Evolutionary conservation across 2,797 vertebrate genomes (phyloP).

Genomic region (Nyctalus aviator): DNA sequence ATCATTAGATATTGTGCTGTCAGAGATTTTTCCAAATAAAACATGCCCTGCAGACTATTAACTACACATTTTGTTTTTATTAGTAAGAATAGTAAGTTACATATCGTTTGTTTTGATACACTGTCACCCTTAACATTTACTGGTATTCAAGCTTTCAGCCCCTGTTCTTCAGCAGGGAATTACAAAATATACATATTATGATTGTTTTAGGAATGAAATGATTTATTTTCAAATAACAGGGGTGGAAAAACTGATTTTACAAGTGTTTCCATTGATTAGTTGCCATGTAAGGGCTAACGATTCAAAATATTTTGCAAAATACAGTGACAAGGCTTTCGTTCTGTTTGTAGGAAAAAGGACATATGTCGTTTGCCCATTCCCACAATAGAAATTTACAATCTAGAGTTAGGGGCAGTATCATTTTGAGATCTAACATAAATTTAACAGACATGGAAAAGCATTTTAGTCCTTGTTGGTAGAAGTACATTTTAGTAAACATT

Average conservation of each 20-base stretch:
- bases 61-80: conserved; percentile 34
- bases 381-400: not conserved
- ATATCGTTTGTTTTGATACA: not conserved
- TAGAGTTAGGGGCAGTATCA: not conserved
- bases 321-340: not conserved
- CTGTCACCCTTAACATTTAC: not conserved
- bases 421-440: not conserved
- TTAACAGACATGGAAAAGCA: not conserved
- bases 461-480: not conserved
- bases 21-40: conserved; percentile 15
- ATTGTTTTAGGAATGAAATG: not conserved
- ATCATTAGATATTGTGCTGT: conserved; percentile 1
- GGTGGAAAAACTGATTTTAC: conserved; percentile 57
- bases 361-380: not conserved
- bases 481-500: not conserved
- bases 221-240: conserved; percentile 45
- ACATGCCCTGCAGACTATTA: not conserved
- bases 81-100: conserved; percentile 6
- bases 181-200: conserved; percentile 13
- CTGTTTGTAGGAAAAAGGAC: conserved; percentile 2
- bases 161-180: conserved; percentile 39
- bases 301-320: conserved; percentile 52
- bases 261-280: conserved; percentile 60
- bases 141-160: not conserved
- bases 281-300: conserved; percentile 20